Evolutionary conservation across 2,888 invertebrate genomes (phyloP), one percentile per base, ranked within the genome.

Genomic region (Drosophila barbarae): DNA sequence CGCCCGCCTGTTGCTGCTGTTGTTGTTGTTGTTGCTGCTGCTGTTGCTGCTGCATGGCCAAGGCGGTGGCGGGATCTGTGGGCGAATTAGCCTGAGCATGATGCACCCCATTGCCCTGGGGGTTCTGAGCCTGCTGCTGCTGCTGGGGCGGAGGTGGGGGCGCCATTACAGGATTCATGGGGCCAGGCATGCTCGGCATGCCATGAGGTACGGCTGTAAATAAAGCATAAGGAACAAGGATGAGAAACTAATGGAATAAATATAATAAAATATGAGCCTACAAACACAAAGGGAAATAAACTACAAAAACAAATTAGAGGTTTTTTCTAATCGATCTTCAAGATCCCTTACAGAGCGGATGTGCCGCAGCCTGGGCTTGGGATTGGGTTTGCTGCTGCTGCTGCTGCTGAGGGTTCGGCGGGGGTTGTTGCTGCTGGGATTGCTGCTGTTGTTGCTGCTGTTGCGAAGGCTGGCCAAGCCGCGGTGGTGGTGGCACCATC

Each of bases 401-500:
- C 55, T 72, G 76, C 55, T 72, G 68, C 32, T 46, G 46, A 32
- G 46, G 46, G 46, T 47, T 47, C 9, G 30, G 46, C 46, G 46
- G 46, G 46, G 55, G 36, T 54, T 58, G 72, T 15, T 75, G 75
- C 61, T 72, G 73, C 54, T 69, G 63, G 51, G 76, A n/a, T 28
- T 68, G 71, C 50, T 76, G 61, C 51, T 36, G 36, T 41, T 72
- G 87, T 2, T 71, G 78, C 15, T 69, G 72, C 51, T 77, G 63
- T 34, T 69, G 72, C 42, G 70, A 46, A 7, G 71, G 66, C 54
- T 75, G 87, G 52, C 79, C 84, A 67, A 89, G 82, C 75, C 88
- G 89, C 55, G 88, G 87, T 47, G 88, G 88, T 52, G 88, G 88
- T 35, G 88, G 89, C 69, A 87, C 87, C 87, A 89, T 89, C 89